Percentiles rank a stretch among this genome's conserved stretches.
Evolutionary conservation across 2,113 vertebrate species (phyloP).

Genomic region (Myrmecophaga tridactyla): DNA sequence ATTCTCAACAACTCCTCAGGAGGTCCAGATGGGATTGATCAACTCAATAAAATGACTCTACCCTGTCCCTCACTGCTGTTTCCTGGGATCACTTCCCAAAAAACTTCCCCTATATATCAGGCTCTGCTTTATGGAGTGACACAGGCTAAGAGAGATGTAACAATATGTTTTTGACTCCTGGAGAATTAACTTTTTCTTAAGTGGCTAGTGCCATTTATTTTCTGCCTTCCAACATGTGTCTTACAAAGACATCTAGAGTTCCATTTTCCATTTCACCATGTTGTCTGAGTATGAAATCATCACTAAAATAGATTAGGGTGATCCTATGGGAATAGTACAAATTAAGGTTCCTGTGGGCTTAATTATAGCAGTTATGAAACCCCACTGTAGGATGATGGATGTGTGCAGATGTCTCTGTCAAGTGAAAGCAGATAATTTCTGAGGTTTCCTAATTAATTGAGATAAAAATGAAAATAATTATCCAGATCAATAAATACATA

Average conservation of each 20-base stretch:
- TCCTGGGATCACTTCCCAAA: not conserved
- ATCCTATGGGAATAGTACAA: not conserved
- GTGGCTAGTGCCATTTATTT: not conserved
- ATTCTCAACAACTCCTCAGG: not conserved
- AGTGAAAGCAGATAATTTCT: not conserved
- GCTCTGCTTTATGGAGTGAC: not conserved
- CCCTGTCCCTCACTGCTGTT: not conserved
- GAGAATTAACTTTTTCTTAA: not conserved
- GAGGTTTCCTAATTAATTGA: not conserved
- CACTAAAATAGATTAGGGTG: not conserved
- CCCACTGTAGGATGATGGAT: not conserved
- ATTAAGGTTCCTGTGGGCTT: not conserved
- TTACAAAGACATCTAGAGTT: not conserved
- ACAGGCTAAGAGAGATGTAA: not conserved
- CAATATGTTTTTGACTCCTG: not conserved
- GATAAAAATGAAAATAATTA: not conserved
- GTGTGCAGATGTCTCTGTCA: not conserved
- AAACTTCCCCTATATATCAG: not conserved
- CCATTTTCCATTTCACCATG: not conserved
- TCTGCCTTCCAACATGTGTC: not conserved
- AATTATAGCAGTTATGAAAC: not conserved
- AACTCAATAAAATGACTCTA: not conserved
- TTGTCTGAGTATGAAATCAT: not conserved
- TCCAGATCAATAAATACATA: not conserved
- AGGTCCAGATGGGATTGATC: not conserved